Evolutionary conservation across 2,888 invertebrate genomes (phyloP).

Genomic region (Gerris lacustris): DNA sequence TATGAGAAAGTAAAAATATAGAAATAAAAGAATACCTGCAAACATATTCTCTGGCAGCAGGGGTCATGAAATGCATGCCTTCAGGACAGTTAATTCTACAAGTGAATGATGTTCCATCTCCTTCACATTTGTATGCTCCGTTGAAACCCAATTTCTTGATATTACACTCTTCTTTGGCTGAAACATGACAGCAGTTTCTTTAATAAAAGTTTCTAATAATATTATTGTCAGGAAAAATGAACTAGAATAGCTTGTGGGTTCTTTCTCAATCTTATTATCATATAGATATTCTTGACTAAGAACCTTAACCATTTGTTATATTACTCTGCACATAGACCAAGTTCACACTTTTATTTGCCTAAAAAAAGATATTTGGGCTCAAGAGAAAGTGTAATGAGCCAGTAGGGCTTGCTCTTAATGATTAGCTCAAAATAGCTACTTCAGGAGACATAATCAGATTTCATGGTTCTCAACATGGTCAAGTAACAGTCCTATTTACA

Average conservation of each 20-base stretch:
- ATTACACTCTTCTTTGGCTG: constrained; percentile 49
- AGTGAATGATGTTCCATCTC: constrained; percentile 46
- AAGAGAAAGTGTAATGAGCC: too few relatives aligned
- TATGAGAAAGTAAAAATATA: too few relatives aligned
- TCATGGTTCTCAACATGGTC: too few relatives aligned
- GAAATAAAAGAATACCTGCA: constrained; percentile 50
- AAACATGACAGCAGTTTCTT: constrained; percentile 24
- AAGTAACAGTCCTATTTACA: too few relatives aligned
- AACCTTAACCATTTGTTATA: too few relatives aligned
- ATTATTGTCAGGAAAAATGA: constrained; percentile 7
- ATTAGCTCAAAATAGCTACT: too few relatives aligned
- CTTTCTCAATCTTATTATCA: neutral
- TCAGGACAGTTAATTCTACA: constrained; percentile 56
- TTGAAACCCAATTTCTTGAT: constrained; percentile 56
- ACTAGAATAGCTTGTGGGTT: neutral
- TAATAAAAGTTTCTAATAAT: constrained; percentile 12
- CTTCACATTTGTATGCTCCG: constrained; percentile 61
- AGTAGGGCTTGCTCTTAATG: too few relatives aligned
- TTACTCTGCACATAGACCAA: too few relatives aligned
- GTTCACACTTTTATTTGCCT: too few relatives aligned
- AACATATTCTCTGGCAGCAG: constrained; percentile 40
- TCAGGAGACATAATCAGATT: too few relatives aligned
- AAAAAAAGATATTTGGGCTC: too few relatives aligned
- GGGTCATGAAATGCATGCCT: constrained; percentile 49
- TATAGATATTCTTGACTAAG: neutral